Percentiles rank a stretch among this genome's conserved stretches.
Conservation (phyloP, 2,113 vertebrate species). For the Epinephelus cyanopodus region DNA sequence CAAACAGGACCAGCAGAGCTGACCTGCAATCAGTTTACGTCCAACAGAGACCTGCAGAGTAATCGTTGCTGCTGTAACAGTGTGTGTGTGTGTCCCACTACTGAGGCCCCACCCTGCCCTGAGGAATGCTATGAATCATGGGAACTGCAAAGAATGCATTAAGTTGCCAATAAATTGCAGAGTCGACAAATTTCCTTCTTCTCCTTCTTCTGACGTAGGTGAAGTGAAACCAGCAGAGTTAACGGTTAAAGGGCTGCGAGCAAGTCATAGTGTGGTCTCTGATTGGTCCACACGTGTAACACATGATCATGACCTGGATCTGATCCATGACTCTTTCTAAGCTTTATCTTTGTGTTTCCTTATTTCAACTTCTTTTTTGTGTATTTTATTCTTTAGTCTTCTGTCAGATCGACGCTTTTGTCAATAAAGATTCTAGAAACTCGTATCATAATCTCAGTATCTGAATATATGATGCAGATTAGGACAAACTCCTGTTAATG, state of each 20-base stretch:
- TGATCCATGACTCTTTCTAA: neutral
- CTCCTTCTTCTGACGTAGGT: slow-evolving; percentile 26
- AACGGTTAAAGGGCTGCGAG: neutral
- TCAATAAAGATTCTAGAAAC: neutral
- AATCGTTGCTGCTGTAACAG: neutral
- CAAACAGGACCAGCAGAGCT: slow-evolving; percentile 1
- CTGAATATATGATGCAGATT: neutral
- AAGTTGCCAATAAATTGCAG: slow-evolving; percentile 46
- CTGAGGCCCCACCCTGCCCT: slow-evolving; percentile 44
- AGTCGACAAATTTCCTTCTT: slow-evolving; percentile 33
- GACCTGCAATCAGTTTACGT: slow-evolving; percentile 5
- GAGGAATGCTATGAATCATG: slow-evolving; percentile 71
- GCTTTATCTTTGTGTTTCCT: neutral
- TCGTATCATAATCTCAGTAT: neutral
- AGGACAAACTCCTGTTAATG: neutral
- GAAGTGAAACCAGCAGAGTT: slow-evolving; percentile 23
- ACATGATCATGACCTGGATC: neutral
- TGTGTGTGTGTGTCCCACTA: slow-evolving; percentile 4
- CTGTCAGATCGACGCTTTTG: neutral
- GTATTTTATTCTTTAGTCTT: neutral
- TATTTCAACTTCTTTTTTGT: neutral
- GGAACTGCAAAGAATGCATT: slow-evolving; percentile 42
- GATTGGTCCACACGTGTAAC: neutral
- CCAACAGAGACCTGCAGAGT: slow-evolving; percentile 5
- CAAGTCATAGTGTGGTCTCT: neutral